Conservation (phyloP, 2,797 vertebrate genomes). For the Arvicola amphibius region DNA sequence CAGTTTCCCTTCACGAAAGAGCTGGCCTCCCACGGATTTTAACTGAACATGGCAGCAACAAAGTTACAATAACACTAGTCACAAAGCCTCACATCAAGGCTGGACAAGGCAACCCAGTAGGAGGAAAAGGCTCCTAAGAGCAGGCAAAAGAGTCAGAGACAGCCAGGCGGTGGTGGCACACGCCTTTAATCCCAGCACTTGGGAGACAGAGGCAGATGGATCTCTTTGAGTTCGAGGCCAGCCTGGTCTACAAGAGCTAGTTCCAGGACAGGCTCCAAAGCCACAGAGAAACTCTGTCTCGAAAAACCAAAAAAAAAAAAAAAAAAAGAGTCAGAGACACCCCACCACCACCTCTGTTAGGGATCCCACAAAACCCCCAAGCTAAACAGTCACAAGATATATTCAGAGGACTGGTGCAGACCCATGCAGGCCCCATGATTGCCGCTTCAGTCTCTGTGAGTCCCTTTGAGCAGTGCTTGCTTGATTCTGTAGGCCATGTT, state of each 20-base stretch:
- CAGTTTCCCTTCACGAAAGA: background rate
- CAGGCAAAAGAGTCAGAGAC: background rate
- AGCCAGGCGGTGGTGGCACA: too few relatives aligned
- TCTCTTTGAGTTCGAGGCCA: too few relatives aligned
- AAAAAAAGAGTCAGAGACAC: background rate
- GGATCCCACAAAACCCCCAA: background rate
- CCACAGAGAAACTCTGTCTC: too few relatives aligned
- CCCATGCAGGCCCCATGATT: too few relatives aligned
- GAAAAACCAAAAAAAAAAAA: too few relatives aligned
- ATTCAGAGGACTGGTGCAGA: background rate
- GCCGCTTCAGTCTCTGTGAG: background rate
- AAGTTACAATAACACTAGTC: background rate
- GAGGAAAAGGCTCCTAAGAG: background rate
- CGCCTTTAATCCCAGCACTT: too few relatives aligned
- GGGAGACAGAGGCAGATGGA: too few relatives aligned
- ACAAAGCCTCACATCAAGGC: background rate
- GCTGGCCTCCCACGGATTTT: background rate
- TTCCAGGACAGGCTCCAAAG: too few relatives aligned
- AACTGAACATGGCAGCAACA: background rate
- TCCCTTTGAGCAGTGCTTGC: background rate
- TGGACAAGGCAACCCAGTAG: background rate
- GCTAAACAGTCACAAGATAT: background rate
- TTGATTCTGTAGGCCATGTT: background rate
- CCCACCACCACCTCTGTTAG: background rate
- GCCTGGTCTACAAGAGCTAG: too few relatives aligned